A percentile compares a stretch with the other conserved stretches of the same genome.
Conservation (phyloP, 2,888 invertebrate genomes). For the Campoplex nolae region DNA sequence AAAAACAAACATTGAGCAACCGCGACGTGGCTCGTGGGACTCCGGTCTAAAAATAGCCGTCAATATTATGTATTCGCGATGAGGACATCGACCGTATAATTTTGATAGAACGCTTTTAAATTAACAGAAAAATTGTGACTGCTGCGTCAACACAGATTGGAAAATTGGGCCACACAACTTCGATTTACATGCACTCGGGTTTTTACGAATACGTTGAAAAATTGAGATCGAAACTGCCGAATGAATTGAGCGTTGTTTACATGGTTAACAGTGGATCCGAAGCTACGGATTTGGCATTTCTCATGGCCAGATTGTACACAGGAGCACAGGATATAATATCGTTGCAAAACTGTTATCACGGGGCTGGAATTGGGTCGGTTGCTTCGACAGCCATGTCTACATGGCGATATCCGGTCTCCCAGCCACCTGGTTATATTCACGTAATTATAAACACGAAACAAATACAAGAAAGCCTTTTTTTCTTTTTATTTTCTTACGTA, state of each 20-base stretch:
- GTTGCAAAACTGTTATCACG: slow-evolving; percentile 96
- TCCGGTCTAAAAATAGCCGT: slow-evolving; percentile 13
- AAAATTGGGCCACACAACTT: slow-evolving; percentile 96
- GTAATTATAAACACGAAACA: slow-evolving; percentile 85
- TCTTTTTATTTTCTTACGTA: too few species aligned
- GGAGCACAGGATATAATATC: slow-evolving; percentile 94
- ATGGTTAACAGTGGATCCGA: slow-evolving; percentile 99
- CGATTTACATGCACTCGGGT: slow-evolving; percentile 95
- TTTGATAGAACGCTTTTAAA: slow-evolving; percentile 20
- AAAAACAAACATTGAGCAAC: not conserved
- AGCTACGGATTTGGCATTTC: slow-evolving; percentile 97
- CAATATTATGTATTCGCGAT: slow-evolving; percentile 14
- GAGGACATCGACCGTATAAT: slow-evolving; percentile 12
- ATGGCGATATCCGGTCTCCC: slow-evolving; percentile 91
- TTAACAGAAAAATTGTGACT: slow-evolving; percentile 91
- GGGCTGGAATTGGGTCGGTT: slow-evolving; percentile 94
- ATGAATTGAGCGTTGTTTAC: slow-evolving; percentile 94
- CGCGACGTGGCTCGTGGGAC: not conserved
- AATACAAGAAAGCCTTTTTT: not conserved
- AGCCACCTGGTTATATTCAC: slow-evolving; percentile 91
- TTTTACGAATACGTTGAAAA: slow-evolving; percentile 96
- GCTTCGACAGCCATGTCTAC: slow-evolving; percentile 92
- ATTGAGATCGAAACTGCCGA: slow-evolving; percentile 92
- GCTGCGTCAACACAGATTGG: slow-evolving; percentile 92
- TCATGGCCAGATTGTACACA: slow-evolving; percentile 95